Base-by-base conservation (phyloP, 92 coral and sea anemone genomes). In the Epizoanthus rinbou region DNA sequence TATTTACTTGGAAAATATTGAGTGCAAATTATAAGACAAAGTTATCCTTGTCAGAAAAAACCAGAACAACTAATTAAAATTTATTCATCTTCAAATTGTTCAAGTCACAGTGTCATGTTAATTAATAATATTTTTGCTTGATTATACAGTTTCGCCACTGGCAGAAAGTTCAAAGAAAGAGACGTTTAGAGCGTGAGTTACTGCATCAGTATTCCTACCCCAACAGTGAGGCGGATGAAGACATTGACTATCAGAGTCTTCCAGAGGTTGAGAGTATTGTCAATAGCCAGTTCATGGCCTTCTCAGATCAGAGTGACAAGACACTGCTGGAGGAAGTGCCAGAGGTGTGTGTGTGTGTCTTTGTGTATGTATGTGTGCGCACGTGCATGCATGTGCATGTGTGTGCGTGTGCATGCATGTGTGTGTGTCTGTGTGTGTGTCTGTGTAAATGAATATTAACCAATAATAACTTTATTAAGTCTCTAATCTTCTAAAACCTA, bases 121-220 rank as follows among this genome's bases (percentile, higher is more conserved):
- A 28, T 8, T 73, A 35, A 45, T 11, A 11, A 2, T 73, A 45
- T 3, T 50, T n/a, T 73, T 16, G 21, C 50, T 19, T 10, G 14
- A 17, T 18, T 60, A 11, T 73, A 1, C 85, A 93, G 97, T 63
- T 84, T 35, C 97, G 97, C 10, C 92, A 91, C 50, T 83, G 88
- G 37, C 97, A 93, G 80, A 90, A 69, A 57, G 89, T 93, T 21
- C 83, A 89, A 59, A 86, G 91, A 64, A 93, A 93, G 72, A 58
- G 94, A 17, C 83, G 97, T 21, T 84, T 93, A 39, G 97, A 93
- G 80, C 85, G 97, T 52, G 97, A 93, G 73, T 83, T 93, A 23
- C 66, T 86, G 21, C 94, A 93, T 50, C 97, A 91, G 24, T 93
- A 93, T 53, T 93, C 97, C 3, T 90, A 93, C 79, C 94, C 97